Evolutionary conservation across 2,797 vertebrate genomes (phyloP).

Genomic region (Acanthopagrus latus): DNA sequence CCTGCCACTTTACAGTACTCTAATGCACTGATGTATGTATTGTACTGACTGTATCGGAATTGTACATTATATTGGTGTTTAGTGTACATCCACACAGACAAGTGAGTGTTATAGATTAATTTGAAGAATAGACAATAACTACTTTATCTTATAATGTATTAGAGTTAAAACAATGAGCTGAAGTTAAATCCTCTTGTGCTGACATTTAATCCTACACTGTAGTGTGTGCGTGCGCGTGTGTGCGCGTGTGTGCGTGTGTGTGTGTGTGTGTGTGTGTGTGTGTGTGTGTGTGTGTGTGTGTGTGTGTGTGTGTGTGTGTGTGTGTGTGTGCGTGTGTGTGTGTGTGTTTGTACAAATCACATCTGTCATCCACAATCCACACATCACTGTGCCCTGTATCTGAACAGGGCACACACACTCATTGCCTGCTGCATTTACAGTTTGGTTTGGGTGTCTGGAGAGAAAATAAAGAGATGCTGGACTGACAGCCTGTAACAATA

Average conservation of each 20-base stretch:
- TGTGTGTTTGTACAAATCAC: slow-evolving; percentile 14
- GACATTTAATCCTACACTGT: slow-evolving; percentile 72
- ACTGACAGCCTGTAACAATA: neutral
- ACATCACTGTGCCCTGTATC: neutral
- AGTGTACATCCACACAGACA: neutral
- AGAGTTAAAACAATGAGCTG: slow-evolving; percentile 65
- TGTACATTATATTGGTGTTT: neutral
- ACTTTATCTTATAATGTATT: slow-evolving; percentile 50
- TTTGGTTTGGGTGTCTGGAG: neutral
- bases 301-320: slow-evolving; percentile 5
- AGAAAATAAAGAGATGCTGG: neutral
- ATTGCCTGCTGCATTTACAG: neutral
- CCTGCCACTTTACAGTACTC: too few relatives aligned
- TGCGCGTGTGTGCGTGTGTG: slow-evolving; percentile 7
- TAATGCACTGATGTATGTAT: neutral
- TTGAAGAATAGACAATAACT: slow-evolving; percentile 28
- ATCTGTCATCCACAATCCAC: slow-evolving; percentile 49
- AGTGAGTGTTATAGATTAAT: slow-evolving; percentile 15
- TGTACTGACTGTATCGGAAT: neutral
- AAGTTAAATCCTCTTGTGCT: slow-evolving; percentile 76
- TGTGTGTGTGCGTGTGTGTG: neutral
- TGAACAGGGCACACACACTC: neutral
- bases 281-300: slow-evolving; percentile 9
- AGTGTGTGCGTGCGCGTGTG: slow-evolving; percentile 8
- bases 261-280: neutral